Base-by-base conservation (phyloP, 2,797 vertebrate species). In the Crocidura indochinensis region DNA sequence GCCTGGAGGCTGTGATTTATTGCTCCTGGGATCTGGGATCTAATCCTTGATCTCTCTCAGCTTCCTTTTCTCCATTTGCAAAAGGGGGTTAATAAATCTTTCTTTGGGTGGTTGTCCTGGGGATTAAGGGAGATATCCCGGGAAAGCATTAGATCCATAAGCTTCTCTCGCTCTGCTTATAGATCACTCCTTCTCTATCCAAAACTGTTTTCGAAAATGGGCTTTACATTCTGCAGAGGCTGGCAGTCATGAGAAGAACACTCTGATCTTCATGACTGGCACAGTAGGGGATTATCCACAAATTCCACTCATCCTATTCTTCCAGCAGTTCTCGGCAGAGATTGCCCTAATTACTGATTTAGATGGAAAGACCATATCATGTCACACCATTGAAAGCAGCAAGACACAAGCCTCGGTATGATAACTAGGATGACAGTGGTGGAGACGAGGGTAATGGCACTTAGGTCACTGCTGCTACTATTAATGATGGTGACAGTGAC, bases 41-140 rank as follows among this genome's bases (percentile, higher is more conserved):
- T 38, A n/a, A 65, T 49, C 38, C 51, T 53, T 53, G 22, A 29
- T 75, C 73, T 77, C 69, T 9, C 15, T 62, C 51, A n/a, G 19
- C 24, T 64, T 84, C 51, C 67, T 71, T 51, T 29, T 69, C 10
- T 49, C 84, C 65, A 24, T 93, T 75, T 90, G 65, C 60, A 64
- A 46, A 80, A n/a, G 0, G 62, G 11, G 47, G 24, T 73, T 74
- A 65, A 60, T 53, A 65, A 67, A 65, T 60, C 14, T 51, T 29
- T 4, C 53, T 14, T 20, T 44, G n/a, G 53, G 77, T 24, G 19
- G 60, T 27, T 20, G 47, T 73, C 75, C 72, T 22, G 26, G 20
- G 65, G 29, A 11, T 0, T 10, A 15, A 56, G 26, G 27, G 67
- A 1, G n/a, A 26, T 8, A n/a, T 5, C 87, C 62, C 3, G 19